Evolutionary conservation across 2,113 vertebrate species (phyloP), one percentile per base, ranked within the genome.

Genomic region (Tupaia chinensis): DNA sequence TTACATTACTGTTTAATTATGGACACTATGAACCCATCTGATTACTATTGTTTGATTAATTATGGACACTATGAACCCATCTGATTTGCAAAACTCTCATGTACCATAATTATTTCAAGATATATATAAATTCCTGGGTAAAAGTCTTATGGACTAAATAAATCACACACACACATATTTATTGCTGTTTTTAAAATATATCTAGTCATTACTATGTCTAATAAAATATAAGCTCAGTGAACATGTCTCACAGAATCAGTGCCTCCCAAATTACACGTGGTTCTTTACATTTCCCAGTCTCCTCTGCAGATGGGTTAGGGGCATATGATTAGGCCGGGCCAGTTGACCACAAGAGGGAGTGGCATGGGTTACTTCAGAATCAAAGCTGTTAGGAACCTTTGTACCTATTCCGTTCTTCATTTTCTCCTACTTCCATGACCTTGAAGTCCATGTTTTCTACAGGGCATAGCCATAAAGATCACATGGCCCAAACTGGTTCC

Each of bases 1-100:
- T 85, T 61, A 70, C 5, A 88, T 2, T 94, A 70, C 11, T 89
- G 22, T 86, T 87, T 95, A 86, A 82, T 70, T 16, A 87, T 54
- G 16, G 53, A 68, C 6, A 70, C 22, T 79, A 74, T 73, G 44
- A 81, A 73, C 10, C 19, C 19, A 44, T 15, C 58, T 73, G 27
- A 66, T 65, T 29, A 88, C 3, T 94, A 70, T 14, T 89, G 22
- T 86, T 82, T 95, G 72, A 83, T 87, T 95, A 86, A 82, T 70
- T 16, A 87, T 54, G 16, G 53, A 68, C 6, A 70, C 22, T 79
- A 74, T 73, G 44, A 81, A 73, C 10, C 19, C 19, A 44, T 15
- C 58, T 73, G 27, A 66, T 65, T 29, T 22, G 56, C 4, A 94
- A 69, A 94, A 58, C 54, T 22, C 23, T 76, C 5, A 77, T 56